A percentile compares a stretch with the other conserved stretches of the same genome.
These are phyloP conservation scores for Tragulus kanchil DNA, from an alignment of 2,113 vertebrate species.

Conservation along the genomic window DNA sequence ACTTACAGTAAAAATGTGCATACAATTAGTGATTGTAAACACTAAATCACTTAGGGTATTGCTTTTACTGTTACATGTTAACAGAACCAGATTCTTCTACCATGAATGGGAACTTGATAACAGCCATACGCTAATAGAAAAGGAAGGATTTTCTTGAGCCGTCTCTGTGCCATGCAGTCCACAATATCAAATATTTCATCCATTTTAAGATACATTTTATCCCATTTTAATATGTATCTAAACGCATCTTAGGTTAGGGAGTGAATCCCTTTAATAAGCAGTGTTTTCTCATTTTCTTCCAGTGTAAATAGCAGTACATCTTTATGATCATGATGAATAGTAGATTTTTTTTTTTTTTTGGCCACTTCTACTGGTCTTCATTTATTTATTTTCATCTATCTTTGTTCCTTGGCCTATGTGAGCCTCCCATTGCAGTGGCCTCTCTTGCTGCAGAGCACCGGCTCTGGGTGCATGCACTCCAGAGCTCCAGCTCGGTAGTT, in stretches of 20 bases:
- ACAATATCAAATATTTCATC: neutral
- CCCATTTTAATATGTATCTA: neutral
- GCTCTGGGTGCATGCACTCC: too few relatives aligned
- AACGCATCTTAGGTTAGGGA: neutral
- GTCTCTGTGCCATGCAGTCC: neutral
- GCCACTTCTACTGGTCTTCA: too few relatives aligned
- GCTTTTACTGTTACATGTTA: constrained; percentile 32
- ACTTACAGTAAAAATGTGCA: neutral
- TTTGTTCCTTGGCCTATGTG: too few relatives aligned
- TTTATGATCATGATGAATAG: neutral
- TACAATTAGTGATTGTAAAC: neutral
- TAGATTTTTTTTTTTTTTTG: too few relatives aligned
- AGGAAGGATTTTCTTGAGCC: neutral
- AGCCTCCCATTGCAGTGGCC: too few relatives aligned
- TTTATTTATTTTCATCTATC: too few relatives aligned
- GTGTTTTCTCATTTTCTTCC: neutral
- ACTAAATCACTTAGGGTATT: neutral
- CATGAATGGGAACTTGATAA: neutral
- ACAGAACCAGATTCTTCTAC: neutral
- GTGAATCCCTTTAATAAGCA: neutral
- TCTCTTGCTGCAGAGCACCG: too few relatives aligned
- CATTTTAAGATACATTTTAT: neutral
- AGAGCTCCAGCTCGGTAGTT: too few relatives aligned
- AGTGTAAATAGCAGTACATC: neutral
- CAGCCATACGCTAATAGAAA: neutral